Base-by-base conservation (phyloP, 2,888 invertebrate species). In the Ceramica pisi region DNA sequence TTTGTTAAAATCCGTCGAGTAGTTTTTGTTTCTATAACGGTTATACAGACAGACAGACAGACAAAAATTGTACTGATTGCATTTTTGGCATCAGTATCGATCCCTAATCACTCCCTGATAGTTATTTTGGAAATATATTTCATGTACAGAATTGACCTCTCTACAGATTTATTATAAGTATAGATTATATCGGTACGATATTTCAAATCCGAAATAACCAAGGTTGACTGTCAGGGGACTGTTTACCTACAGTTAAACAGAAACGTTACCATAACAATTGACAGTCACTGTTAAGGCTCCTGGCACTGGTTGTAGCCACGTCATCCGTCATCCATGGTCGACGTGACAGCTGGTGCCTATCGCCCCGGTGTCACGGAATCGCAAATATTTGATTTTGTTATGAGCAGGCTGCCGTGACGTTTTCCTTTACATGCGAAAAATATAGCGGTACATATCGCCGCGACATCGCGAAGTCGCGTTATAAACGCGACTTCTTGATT, bases 321-420 rank as follows among this genome's bases (percentile, higher is more conserved):
- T 53, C 51, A 69, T 69, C 59, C 46, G 48, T 79, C 51, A 51
- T 61, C 53, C 50, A 55, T 67, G 60, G 50, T 64, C 53, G 50
- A 72, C 68, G 65, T 65, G 66, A 62, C 82, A 80, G 80, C 57
- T 82, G 64, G 64, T 82, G 67, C 82, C 82, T 67, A 60, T 61
- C 78, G 57, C 78, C 67, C 78, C 67, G 56, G 72, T 53, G 61
- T 71, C 79, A 81, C 79, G 67, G 66, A 56, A 67, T 82, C 57
- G 53, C 79, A 70, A 82, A 80, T 69, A 82, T 80, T 69, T 72
- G 59, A 68, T 66, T 70, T 71, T 68, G 65, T 63, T 61, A 77
- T 46, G 31, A 35, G 46, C 55, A 50, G 50, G 46, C n/a, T 70
- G 65, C 44, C 67, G 65, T 57, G 59, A 71, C 35, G 46, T 69